phyloP scores from a whole-genome alignment of 2,888 invertebrate genomes.

The Drosophila prostipennis region DNA sequence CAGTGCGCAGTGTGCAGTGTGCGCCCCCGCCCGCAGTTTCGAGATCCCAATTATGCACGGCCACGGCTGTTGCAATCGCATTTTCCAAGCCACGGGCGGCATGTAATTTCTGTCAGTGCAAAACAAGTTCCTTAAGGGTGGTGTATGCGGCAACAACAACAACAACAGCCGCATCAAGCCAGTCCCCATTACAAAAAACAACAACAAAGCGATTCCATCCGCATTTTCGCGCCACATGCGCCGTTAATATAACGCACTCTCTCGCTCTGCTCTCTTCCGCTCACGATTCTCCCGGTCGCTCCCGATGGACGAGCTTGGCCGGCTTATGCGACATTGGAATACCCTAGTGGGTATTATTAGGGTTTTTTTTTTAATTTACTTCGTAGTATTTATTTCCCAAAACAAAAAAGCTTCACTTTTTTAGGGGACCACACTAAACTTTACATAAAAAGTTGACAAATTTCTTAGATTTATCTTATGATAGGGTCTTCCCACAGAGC shows the following conservation, averaged over 20 bases:
- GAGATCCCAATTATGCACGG: constrained; percentile 35
- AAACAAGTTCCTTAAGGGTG: constrained; percentile 77
- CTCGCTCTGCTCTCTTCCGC: constrained; percentile 15
- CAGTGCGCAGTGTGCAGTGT: too few species aligned
- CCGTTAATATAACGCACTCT: constrained; percentile 56
- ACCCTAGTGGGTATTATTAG: not conserved
- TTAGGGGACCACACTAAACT: too few species aligned
- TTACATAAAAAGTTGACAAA: too few species aligned
- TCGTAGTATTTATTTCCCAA: too few species aligned
- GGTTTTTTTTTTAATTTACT: too few species aligned
- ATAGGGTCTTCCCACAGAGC: too few species aligned
- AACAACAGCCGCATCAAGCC: constrained; percentile 3
- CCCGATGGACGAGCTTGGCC: not conserved
- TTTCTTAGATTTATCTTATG: too few species aligned
- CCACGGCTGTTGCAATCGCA: constrained; percentile 23
- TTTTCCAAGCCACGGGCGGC: constrained; percentile 24
- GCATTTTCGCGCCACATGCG: constrained; percentile 78
- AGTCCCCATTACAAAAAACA: constrained; percentile 2
- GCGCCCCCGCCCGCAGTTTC: constrained; percentile 21
- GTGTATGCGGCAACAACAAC: constrained; percentile 53
- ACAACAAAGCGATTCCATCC: constrained; percentile 44
- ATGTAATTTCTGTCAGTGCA: constrained; percentile 69
- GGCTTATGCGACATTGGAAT: not conserved
- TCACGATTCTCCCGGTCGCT: constrained; percentile 44
- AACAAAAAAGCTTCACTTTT: too few species aligned